Base-by-base conservation (phyloP, 1,140 invertebrate species). In the Drosophila neocordata region DNA sequence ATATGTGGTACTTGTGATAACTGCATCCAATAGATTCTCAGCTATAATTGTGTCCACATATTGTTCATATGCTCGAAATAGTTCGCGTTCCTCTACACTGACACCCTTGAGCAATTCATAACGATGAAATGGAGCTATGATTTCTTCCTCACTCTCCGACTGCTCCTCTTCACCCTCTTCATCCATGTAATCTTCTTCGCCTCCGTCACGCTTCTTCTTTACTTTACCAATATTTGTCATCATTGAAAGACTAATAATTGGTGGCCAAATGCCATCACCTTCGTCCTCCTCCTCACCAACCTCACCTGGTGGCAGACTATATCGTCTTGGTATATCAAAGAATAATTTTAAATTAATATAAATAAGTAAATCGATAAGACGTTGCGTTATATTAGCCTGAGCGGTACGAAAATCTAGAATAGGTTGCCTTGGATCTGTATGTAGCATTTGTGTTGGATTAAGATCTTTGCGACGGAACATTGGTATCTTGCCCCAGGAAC, bases 11-110 rank as follows among this genome's bases (percentile, higher is more conserved):
- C 91, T 92, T 1, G 79, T 79, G 20, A 82, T 77, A 71, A 92
- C 92, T 82, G 92, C 93, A 90, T 92, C 87, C 11, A 94, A 90
- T 31, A 96, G 92, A 11, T 94, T 93, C 18, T 93, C 92, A n/a
- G 93, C 91, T 34, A 96, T 92, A 69, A 94, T 92, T 31, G 93
- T 91, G 91, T 96, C 95, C 3, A 96, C 91, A 90, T 94, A 94
- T 38, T 93, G 92, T 11, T 95, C 92, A 89, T 96, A 96, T 0
- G 93, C 92, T 6, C 68, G 69, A 13, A 90, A 89, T 0, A 81
- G 60, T 3, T 66, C 48, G 4, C 82, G 64, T 41, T 87, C 77
- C 4, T 71, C 69, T 2, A 73, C 60, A 27, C 31, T 70, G 0
- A 87, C 65, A 5, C 69, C 77, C 15, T 78, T 76, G 1, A 90